These are phyloP conservation scores for Pedionomus torquatus DNA, from an alignment of 2,113 vertebrate genomes.

Conservation along the genomic window DNA sequence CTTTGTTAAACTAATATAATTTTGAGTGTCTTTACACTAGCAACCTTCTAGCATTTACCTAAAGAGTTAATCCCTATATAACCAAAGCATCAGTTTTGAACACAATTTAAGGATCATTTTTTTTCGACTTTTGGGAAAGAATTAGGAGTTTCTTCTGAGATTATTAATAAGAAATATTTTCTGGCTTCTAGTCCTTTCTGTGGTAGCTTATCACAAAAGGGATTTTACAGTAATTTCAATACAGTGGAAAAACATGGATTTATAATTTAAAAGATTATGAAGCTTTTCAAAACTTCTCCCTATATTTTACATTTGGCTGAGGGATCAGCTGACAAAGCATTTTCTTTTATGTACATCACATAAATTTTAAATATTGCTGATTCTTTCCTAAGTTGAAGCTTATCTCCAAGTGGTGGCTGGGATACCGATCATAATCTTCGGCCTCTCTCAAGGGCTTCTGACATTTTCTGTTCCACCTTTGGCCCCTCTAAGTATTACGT, in stretches of 20 bases:
- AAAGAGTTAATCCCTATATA: neutral
- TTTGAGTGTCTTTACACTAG: neutral
- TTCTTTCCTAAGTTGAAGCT: neutral
- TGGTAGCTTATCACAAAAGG: neutral
- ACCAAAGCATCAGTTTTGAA: neutral
- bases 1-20: neutral
- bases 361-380: constrained; percentile 21
- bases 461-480: neutral
- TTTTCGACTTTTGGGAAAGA: neutral
- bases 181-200: neutral
- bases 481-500: neutral
- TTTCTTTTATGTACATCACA: neutral
- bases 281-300: neutral
- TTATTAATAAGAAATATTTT: neutral
- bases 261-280: neutral
- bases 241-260: neutral
- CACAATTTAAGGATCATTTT: neutral
- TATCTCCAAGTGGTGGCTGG: constrained; percentile 8
- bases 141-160: neutral
- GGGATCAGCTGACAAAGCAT: neutral
- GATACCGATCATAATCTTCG: neutral
- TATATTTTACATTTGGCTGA: neutral
- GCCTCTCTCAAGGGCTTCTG: neutral
- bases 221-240: neutral
- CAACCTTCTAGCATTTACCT: neutral